Conservation (phyloP, 2,113 vertebrate species). For the Amphiprion ocellaris region DNA sequence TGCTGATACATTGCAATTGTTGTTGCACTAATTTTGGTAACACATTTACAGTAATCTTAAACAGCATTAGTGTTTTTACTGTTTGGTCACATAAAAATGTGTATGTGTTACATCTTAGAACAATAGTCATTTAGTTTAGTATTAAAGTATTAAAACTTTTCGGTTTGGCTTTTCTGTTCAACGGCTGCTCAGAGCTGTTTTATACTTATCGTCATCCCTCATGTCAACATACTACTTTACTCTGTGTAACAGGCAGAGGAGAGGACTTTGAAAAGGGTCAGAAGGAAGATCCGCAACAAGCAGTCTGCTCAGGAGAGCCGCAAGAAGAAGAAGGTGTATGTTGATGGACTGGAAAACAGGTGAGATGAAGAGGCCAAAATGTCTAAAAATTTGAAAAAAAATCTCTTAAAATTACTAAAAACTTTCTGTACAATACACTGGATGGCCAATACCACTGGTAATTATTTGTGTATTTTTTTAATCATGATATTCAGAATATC, state of each 20-base stretch:
- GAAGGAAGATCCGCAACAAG: conserved; percentile 94
- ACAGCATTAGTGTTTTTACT: too few relatives aligned
- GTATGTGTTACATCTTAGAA: too few relatives aligned
- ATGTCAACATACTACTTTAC: conserved; percentile 6
- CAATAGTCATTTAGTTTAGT: neutral
- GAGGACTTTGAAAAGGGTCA: conserved; percentile 87
- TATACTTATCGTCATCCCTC: neutral
- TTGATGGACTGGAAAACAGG: conserved; percentile 92
- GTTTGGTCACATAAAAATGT: too few relatives aligned
- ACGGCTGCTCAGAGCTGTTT: conserved; percentile 8
- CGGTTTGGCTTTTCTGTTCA: neutral
- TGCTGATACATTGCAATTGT: neutral
- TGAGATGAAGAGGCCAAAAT: conserved; percentile 53
- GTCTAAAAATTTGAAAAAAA: neutral
- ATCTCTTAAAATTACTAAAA: too few relatives aligned
- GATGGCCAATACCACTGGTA: too few relatives aligned
- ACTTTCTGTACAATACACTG: too few relatives aligned
- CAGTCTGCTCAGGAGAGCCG: conserved; percentile 92
- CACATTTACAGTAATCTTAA: too few relatives aligned
- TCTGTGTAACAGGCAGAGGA: conserved; percentile 87
- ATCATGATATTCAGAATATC: too few relatives aligned
- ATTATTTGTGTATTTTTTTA: too few relatives aligned
- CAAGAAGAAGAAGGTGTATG: conserved; percentile 91
- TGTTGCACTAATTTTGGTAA: too few relatives aligned
- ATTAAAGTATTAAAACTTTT: neutral